Evolutionary conservation across 2,113 vertebrate species (phyloP).

Genomic region (Melanocharis versteri): DNA sequence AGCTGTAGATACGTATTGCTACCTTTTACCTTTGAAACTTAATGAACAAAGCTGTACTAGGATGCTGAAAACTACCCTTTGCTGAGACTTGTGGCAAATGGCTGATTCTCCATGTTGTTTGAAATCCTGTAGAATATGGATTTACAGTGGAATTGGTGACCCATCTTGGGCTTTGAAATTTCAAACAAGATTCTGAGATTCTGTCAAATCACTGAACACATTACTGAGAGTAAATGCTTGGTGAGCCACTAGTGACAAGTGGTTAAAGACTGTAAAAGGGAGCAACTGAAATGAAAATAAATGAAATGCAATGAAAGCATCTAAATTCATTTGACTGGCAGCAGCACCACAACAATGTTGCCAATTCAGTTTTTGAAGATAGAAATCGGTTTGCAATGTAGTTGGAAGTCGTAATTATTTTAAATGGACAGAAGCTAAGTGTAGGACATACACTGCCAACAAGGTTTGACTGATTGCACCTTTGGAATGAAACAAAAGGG

Average conservation of each 20-base stretch:
- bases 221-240: neutral
- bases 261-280: slow-evolving; percentile 3
- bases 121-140: neutral
- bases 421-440: slow-evolving; percentile 1
- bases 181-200: neutral
- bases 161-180: slow-evolving; percentile 12
- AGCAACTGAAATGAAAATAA: slow-evolving; percentile 25
- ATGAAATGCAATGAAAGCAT: neutral
- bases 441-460: neutral
- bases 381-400: neutral
- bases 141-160: neutral
- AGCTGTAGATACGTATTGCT: neutral
- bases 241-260: neutral
- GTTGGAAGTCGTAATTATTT: neutral
- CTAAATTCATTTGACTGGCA: neutral
- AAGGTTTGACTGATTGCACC: neutral
- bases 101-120: neutral
- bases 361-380: neutral
- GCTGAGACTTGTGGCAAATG: neutral
- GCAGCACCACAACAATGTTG: neutral
- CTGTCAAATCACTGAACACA: neutral
- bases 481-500: neutral
- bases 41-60: neutral
- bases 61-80: neutral
- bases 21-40: neutral